phyloP scores from a whole-genome alignment of 2,113 vertebrate genomes.

The Syngnathus floridae region DNA sequence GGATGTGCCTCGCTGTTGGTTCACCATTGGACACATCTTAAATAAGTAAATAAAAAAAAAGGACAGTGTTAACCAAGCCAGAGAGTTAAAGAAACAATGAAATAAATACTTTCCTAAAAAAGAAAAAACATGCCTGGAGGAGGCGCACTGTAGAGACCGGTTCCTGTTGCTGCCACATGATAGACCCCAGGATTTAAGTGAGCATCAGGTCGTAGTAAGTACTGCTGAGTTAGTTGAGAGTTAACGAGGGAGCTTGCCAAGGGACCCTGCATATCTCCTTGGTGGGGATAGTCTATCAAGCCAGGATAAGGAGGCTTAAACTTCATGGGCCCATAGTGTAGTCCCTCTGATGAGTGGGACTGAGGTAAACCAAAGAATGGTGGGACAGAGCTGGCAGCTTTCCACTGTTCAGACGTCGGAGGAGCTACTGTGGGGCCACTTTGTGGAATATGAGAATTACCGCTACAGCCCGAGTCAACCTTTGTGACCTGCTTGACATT shows the following conservation, averaged over 20 bases:
- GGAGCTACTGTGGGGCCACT: conserved; percentile 21
- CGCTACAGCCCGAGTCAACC: conserved; percentile 69
- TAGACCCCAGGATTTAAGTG: conserved; percentile 59
- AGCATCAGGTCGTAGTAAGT: conserved; percentile 63
- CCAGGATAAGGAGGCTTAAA: conserved; percentile 52
- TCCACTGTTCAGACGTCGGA: conserved; percentile 45
- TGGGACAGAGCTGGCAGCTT: conserved; percentile 15
- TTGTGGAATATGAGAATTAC: conserved; percentile 66
- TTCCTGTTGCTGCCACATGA: conserved; percentile 50
- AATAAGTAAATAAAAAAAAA: background rate
- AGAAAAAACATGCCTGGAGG: conserved; percentile 37
- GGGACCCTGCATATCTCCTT: conserved; percentile 57
- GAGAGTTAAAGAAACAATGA: background rate
- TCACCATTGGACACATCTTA: conserved; percentile 47
- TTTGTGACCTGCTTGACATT: conserved; percentile 38
- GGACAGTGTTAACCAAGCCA: background rate
- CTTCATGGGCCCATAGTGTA: conserved; percentile 48
- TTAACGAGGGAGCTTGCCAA: conserved; percentile 61
- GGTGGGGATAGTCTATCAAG: conserved; percentile 43
- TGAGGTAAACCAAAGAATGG: conserved; percentile 34
- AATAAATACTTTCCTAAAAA: background rate
- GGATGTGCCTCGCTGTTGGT: conserved; percentile 53
- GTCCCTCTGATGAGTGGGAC: conserved; percentile 49
- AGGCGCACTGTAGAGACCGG: conserved; percentile 58
- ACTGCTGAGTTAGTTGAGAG: conserved; percentile 69